Evolutionary conservation across 1,140 invertebrate genomes (phyloP).

Genomic region (Zelostemma sp.): DNA sequence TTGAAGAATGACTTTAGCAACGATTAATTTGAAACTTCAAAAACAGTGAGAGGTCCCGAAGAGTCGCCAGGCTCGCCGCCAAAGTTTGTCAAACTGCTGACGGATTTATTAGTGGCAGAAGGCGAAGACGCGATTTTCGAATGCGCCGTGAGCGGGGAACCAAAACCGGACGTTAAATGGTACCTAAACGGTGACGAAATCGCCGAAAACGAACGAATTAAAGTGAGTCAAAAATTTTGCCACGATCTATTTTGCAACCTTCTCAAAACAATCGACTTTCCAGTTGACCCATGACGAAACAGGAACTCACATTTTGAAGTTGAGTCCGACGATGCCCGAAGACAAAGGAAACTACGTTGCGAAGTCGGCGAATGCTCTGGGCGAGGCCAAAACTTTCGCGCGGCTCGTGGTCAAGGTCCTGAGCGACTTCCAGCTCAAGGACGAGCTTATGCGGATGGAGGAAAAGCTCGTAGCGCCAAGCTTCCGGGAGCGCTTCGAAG

Average conservation of each 20-base stretch:
- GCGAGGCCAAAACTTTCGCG: conserved; percentile 86
- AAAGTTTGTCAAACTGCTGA: conserved; percentile 79
- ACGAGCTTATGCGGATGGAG: conserved; percentile 70
- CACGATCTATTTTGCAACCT: background rate
- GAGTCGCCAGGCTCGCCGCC: conserved; percentile 69
- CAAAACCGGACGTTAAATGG: conserved; percentile 80
- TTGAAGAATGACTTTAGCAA: no score
- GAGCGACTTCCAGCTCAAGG: conserved; percentile 60
- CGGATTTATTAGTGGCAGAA: conserved; percentile 76
- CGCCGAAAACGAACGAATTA: conserved; percentile 67
- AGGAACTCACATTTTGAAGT: conserved; percentile 73
- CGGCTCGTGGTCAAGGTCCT: conserved; percentile 80
- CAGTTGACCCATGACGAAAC: conserved; percentile 67
- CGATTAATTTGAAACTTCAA: no score
- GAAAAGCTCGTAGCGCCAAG: conserved; percentile 74
- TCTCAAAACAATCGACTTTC: conserved; percentile 10
- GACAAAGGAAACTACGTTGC: conserved; percentile 84
- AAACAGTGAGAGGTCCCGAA: conserved; percentile 40
- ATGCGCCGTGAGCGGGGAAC: conserved; percentile 79
- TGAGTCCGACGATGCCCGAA: conserved; percentile 72
- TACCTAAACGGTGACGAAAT: conserved; percentile 79
- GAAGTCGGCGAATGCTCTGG: conserved; percentile 78
- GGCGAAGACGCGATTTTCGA: conserved; percentile 81
- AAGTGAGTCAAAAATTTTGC: conserved; percentile 52
- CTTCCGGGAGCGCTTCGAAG: conserved; percentile 77